Percentiles rank a stretch among this genome's conserved stretches.
Evolutionary conservation across 2,113 vertebrate genomes (phyloP).

Genomic region (Anguilla japonica): DNA sequence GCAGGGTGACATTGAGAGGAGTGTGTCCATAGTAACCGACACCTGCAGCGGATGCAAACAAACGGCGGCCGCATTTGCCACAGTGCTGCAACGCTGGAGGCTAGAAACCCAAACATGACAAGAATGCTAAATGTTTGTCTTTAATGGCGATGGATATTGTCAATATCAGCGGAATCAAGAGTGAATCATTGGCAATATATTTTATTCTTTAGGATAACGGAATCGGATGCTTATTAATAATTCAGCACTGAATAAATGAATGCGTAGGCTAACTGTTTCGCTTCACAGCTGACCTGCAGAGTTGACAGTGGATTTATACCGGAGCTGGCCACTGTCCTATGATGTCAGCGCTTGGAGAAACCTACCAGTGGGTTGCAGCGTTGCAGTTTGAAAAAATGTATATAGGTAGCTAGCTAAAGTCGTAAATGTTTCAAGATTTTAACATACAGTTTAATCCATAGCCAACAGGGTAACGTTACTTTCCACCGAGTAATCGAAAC

Average conservation of each 20-base stretch:
- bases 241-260: constrained; percentile 17
- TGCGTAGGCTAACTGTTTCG: background rate
- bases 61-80: constrained; percentile 30
- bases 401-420: background rate
- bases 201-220: background rate
- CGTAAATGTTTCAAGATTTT: background rate
- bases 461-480: background rate
- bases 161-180: constrained; percentile 23
- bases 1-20: constrained; percentile 33
- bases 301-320: background rate
- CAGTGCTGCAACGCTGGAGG: constrained; percentile 20
- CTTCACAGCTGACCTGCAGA: background rate
- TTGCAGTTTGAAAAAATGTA: background rate
- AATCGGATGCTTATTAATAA: constrained; percentile 7
- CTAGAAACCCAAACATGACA: constrained; percentile 23
- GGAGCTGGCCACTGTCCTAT: background rate
- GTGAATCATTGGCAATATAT: constrained; percentile 4
- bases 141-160: background rate
- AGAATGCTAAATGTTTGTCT: background rate
- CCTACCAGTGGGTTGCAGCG: background rate
- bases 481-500: background rate
- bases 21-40: constrained; percentile 61
- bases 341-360: background rate
- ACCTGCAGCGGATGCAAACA: constrained; percentile 56
- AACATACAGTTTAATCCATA: background rate